These are phyloP conservation scores for Calonectris borealis DNA, from an alignment of 2,113 vertebrate species.

Conservation along the genomic window DNA sequence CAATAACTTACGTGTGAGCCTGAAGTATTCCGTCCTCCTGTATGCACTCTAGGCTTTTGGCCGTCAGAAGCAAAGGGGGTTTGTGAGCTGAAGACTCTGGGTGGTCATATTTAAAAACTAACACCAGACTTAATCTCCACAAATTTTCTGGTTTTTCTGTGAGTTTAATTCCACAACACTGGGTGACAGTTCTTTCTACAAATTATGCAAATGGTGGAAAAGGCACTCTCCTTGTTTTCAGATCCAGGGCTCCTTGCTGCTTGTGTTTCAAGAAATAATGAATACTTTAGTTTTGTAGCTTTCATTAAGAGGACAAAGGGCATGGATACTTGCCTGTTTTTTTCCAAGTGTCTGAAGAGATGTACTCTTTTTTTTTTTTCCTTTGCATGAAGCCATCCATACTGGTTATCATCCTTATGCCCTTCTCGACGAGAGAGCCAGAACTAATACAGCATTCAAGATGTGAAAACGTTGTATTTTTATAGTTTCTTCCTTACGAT, in stretches of 20 bases:
- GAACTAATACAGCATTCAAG: not conserved
- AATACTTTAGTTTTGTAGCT: not conserved
- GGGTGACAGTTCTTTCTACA: not conserved
- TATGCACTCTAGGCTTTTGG: not conserved
- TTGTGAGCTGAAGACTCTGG: not conserved
- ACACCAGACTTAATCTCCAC: not conserved
- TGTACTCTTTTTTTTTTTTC: not conserved
- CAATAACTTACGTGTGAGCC: fast-evolving
- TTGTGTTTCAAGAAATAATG: not conserved
- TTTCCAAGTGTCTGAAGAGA: not conserved
- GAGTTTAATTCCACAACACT: not conserved
- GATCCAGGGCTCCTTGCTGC: not conserved
- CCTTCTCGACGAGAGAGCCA: not conserved
- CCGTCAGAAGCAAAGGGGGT: not conserved
- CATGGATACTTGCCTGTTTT: not conserved
- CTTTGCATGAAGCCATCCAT: not conserved
- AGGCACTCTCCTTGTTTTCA: not conserved
- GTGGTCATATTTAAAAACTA: not conserved
- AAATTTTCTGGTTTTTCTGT: not conserved
- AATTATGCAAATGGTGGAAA: not conserved
- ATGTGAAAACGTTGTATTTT: not conserved
- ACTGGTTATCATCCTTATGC: not conserved
- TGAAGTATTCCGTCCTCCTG: not conserved
- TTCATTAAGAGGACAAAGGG: not conserved
- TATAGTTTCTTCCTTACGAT: not conserved